Percentiles rank a stretch among this genome's conserved stretches.
Conservation (phyloP, 2,888 invertebrate species). For the Hyppa rectilinea region DNA sequence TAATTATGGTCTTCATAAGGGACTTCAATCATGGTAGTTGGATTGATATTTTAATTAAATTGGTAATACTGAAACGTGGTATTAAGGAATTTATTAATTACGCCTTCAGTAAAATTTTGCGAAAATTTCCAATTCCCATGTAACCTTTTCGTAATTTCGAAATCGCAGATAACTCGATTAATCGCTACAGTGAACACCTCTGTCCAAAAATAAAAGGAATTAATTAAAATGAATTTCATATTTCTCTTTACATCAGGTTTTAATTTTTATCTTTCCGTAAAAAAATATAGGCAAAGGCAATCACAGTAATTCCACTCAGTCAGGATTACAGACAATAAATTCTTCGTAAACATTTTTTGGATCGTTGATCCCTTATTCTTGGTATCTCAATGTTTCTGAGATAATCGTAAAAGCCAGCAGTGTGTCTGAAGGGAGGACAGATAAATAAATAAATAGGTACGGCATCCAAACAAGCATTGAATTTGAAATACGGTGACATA, state of each 20-base stretch:
- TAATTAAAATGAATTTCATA: conserved; percentile 14
- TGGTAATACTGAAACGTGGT: neutral
- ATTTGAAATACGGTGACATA: conserved; percentile 44
- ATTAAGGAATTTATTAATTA: conserved; percentile 1
- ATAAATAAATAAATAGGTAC: conserved; percentile 46
- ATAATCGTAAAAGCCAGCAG: conserved; percentile 35
- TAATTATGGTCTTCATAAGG: conserved; percentile 21
- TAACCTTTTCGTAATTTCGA: conserved; percentile 8
- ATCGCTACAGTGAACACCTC: conserved; percentile 19
- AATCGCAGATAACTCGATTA: conserved; percentile 23
- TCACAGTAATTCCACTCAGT: conserved; percentile 29
- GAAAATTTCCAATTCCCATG: neutral
- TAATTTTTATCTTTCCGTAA: conserved; percentile 23
- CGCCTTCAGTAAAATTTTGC: too few relatives aligned
- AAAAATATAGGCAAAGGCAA: conserved; percentile 16
- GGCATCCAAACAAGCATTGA: conserved; percentile 45
- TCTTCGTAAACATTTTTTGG: conserved; percentile 37
- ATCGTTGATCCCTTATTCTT: conserved; percentile 45
- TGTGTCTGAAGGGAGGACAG: conserved; percentile 44
- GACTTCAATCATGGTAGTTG: neutral
- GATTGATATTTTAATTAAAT: neutral
- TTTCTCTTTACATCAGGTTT: conserved; percentile 29
- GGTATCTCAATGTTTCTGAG: conserved; percentile 24
- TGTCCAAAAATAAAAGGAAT: conserved; percentile 10
- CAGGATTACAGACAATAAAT: conserved; percentile 45